These are phyloP conservation scores for Brachycybe producta DNA, from an alignment of 2,888 invertebrate species.

Conservation along the genomic window DNA sequence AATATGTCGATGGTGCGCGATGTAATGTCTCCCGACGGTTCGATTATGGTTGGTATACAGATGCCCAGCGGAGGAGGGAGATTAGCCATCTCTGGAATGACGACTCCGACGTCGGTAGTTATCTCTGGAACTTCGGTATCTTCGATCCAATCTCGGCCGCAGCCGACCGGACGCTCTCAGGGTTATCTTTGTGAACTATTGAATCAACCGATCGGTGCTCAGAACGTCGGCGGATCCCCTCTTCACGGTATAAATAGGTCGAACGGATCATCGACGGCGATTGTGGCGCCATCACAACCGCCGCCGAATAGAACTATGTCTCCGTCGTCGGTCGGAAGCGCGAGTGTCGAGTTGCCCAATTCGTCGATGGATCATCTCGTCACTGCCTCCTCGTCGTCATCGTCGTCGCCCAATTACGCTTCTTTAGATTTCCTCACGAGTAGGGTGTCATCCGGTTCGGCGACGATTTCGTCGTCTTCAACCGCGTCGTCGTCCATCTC, in stretches of 20 bases:
- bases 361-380: constrained; percentile 8
- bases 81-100: neutral
- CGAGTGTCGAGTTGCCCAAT: constrained; percentile 13
- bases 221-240: neutral
- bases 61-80: constrained; percentile 13
- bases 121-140: neutral
- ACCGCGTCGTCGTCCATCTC: neutral
- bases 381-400: neutral
- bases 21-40: constrained; percentile 3
- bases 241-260: neutral
- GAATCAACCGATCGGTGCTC: constrained; percentile 6
- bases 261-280: neutral
- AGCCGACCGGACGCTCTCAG: neutral
- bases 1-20: neutral
- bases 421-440: no score
- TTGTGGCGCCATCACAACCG: neutral
- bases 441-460: constrained; percentile 3
- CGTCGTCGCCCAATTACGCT: neutral
- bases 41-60: constrained; percentile 1
- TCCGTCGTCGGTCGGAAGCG: constrained; percentile 17
- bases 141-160: neutral
- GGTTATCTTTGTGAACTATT: constrained; percentile 13
- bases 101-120: constrained; percentile 1
- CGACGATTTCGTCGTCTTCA: neutral
- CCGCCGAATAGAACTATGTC: constrained; percentile 7